Conservation (phyloP, 2,888 invertebrate genomes). For the Cremastinae sp. region DNA sequence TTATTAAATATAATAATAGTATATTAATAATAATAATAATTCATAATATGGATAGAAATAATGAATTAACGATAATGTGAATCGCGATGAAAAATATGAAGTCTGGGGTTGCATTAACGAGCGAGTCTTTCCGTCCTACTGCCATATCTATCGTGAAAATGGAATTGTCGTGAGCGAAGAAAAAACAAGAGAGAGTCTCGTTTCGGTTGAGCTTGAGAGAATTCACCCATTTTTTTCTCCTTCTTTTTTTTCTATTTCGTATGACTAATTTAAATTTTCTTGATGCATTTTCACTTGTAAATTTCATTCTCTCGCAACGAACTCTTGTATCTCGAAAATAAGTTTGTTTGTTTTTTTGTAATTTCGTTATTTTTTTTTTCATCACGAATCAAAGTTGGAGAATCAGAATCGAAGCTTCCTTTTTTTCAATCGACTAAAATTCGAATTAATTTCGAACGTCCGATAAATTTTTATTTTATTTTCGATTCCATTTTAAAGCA, state of each 20-base stretch:
- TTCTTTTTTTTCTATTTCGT: not conserved
- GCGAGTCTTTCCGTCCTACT: constrained; percentile 54
- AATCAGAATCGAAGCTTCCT: not conserved
- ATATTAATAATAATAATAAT: constrained; percentile 17
- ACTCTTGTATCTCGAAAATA: too few species aligned
- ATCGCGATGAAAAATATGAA: not conserved
- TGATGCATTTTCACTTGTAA: too few species aligned
- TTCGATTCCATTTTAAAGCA: not conserved
- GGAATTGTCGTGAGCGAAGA: constrained; percentile 42
- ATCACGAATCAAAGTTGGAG: not conserved
- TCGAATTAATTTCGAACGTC: constrained; percentile 14
- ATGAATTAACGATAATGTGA: constrained; percentile 13
- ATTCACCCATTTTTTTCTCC: not conserved
- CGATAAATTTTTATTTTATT: constrained; percentile 5
- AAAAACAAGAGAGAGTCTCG: constrained; percentile 34
- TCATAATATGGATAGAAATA: constrained; percentile 14
- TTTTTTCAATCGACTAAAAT: not conserved
- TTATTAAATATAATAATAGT: constrained; percentile 31
- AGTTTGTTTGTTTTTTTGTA: too few species aligned
- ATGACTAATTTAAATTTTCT: not conserved
- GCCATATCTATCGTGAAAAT: constrained; percentile 54
- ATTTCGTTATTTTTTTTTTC: too few species aligned
- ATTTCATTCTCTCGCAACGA: too few species aligned
- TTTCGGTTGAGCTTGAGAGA: constrained; percentile 18
- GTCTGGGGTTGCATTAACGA: constrained; percentile 42